Conservation (phyloP, 2,797 vertebrate genomes). For the Lepilemur septentrionalis region DNA sequence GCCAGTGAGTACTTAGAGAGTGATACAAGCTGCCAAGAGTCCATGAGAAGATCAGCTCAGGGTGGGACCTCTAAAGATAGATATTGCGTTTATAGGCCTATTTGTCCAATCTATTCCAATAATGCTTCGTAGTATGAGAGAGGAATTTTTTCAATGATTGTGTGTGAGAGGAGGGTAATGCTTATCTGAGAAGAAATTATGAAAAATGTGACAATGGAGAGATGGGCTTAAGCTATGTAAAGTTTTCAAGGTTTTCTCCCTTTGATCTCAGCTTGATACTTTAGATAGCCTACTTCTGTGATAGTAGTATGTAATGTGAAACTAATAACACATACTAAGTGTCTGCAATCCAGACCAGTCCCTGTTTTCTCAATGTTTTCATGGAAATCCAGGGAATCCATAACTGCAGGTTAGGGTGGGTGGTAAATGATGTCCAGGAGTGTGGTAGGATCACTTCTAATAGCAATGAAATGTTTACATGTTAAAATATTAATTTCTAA, state of each 20-base stretch:
- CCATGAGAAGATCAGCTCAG: not conserved
- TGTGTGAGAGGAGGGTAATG: not conserved
- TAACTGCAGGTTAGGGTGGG: not conserved
- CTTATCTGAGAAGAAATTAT: conserved; percentile 11
- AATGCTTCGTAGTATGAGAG: not conserved
- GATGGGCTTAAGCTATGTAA: not conserved
- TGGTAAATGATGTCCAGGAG: not conserved
- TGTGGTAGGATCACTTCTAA: not conserved
- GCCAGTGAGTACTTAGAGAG: not conserved
- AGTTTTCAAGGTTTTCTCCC: not conserved
- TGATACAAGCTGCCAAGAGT: not conserved
- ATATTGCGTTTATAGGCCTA: not conserved
- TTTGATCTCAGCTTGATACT: not conserved
- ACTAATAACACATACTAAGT: not conserved
- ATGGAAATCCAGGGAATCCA: not conserved
- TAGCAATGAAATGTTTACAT: not conserved
- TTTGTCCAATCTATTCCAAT: not conserved
- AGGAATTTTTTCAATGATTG: not conserved
- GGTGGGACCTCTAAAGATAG: not conserved
- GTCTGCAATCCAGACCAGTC: not conserved
- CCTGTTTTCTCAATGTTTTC: not conserved
- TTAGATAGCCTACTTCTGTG: not conserved
- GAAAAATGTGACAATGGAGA: not conserved
- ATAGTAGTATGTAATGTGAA: not conserved
- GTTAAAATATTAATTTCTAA: not conserved